These are phyloP conservation scores for Lacanobia wlatinum DNA, from an alignment of 2,888 invertebrate genomes.

Conservation along the genomic window DNA sequence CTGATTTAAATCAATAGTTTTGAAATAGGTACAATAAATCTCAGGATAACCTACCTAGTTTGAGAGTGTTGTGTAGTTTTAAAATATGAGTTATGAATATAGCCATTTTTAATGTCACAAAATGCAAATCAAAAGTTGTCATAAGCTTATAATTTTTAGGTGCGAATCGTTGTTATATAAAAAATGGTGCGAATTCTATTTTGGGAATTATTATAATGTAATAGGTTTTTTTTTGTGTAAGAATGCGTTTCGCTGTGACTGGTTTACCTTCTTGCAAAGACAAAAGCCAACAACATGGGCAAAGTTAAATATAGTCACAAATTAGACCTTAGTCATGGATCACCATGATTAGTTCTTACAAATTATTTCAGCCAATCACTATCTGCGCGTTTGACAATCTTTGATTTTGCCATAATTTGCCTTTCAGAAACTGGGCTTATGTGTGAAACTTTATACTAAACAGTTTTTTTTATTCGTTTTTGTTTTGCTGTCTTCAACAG, in stretches of 20 bases:
- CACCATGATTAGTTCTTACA: too few relatives aligned
- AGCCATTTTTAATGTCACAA: background rate
- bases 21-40: too few relatives aligned
- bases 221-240: background rate
- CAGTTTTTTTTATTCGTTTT: too few relatives aligned
- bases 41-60: too few relatives aligned
- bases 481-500: background rate
- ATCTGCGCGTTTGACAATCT: too few relatives aligned
- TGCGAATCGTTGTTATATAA: too few relatives aligned
- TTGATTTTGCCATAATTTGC: too few relatives aligned
- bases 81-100: conserved; percentile 4
- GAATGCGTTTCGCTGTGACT: background rate
- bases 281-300: background rate
- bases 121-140: background rate
- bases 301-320: background rate
- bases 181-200: conserved; percentile 15
- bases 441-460: too few relatives aligned
- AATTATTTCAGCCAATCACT: too few relatives aligned
- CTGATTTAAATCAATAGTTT: too few relatives aligned
- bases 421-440: too few relatives aligned
- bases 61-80: background rate
- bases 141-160: background rate
- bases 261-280: background rate
- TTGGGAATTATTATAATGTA: background rate
- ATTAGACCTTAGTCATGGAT: too few relatives aligned